Conservation (phyloP, 2,888 invertebrate genomes). For the Drosophila rellima region DNA sequence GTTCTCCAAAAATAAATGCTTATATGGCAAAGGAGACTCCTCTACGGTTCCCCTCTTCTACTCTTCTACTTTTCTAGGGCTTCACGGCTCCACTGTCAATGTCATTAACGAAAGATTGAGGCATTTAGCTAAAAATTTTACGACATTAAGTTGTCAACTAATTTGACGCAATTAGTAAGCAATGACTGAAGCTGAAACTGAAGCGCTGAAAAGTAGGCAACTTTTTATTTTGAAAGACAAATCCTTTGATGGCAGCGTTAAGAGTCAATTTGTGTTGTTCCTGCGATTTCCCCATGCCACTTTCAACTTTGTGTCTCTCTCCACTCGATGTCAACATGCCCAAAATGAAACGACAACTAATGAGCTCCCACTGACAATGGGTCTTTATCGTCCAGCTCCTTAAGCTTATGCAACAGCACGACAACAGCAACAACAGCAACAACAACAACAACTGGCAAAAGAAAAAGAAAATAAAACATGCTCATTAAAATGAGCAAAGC, state of each 20-base stretch:
- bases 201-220: slow-evolving; percentile 37
- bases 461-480: slow-evolving; percentile 47
- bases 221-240: slow-evolving; percentile 41
- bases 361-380: slow-evolving; percentile 48
- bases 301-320: slow-evolving; percentile 11
- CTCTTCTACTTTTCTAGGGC: background rate
- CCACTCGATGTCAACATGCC: slow-evolving; percentile 25
- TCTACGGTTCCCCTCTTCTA: background rate
- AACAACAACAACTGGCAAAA: slow-evolving; percentile 29
- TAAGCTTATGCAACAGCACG: slow-evolving; percentile 26
- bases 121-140: slow-evolving; percentile 77
- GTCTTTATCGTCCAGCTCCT: slow-evolving; percentile 11
- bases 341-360: slow-evolving; percentile 52
- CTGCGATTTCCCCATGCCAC: background rate
- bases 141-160: slow-evolving; percentile 83
- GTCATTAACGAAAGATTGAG: slow-evolving; percentile 76
- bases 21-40: slow-evolving; percentile 15
- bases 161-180: slow-evolving; percentile 78
- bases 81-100: slow-evolving; percentile 54
- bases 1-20: slow-evolving; percentile 23
- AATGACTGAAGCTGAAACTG: slow-evolving; percentile 11
- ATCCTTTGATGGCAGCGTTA: slow-evolving; percentile 78
- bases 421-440: slow-evolving; percentile 17
- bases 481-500: slow-evolving; percentile 73
- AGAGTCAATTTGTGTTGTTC: slow-evolving; percentile 67